phyloP scores from a whole-genome alignment of 2,888 invertebrate species.

The Tortricodes alternella region DNA sequence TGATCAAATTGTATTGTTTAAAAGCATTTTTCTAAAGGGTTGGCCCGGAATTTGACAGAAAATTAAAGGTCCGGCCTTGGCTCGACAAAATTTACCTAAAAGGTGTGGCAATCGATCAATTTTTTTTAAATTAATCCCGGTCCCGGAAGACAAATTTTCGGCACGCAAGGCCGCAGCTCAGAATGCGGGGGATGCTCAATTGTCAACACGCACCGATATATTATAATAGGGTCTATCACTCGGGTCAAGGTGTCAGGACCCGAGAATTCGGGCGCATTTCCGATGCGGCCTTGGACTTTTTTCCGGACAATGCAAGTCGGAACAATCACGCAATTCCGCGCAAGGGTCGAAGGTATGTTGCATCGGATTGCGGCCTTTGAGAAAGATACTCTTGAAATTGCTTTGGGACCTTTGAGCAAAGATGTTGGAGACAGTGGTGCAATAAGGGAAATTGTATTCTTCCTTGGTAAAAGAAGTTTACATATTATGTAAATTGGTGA shows the following conservation, averaged over 20 bases:
- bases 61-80: not conserved
- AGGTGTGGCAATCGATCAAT: conserved; percentile 37
- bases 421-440: not conserved
- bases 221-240: conserved; percentile 33
- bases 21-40: not conserved
- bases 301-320: conserved; percentile 26
- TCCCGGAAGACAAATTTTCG: conserved; percentile 49
- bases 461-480: not conserved
- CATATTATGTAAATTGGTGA: too few relatives aligned
- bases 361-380: conserved; percentile 14
- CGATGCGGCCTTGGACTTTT: conserved; percentile 30
- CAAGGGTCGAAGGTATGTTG: conserved; percentile 15
- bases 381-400: conserved; percentile 4
- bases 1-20: too few relatives aligned
- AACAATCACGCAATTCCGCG: conserved; percentile 21
- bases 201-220: conserved; percentile 28
- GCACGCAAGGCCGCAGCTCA: conserved; percentile 44
- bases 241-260: conserved; percentile 53
- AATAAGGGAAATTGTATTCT: not conserved
- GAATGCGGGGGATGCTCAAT: conserved; percentile 30
- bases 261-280: conserved; percentile 38
- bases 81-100: conserved; percentile 6
- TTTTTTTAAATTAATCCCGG: conserved; percentile 37
- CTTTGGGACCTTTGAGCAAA: not conserved
- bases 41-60: not conserved